Percentiles rank a stretch among this genome's conserved stretches.
Conservation (phyloP, 2,797 vertebrate genomes). For the Enteromius viviparus region DNA sequence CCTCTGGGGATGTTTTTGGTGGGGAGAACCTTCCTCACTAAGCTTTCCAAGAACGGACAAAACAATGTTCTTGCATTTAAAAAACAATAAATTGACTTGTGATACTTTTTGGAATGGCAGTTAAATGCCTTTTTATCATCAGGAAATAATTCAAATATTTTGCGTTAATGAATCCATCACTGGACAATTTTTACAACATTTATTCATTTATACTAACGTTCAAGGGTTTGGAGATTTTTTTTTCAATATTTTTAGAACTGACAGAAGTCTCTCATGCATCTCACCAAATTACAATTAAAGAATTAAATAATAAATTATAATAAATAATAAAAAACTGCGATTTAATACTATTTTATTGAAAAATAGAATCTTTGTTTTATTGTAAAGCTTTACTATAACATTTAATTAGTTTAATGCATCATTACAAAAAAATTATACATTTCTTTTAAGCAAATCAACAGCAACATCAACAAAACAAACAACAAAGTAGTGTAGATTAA, state of each 20-base stretch:
- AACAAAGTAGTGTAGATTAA: not conserved
- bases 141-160: not conserved
- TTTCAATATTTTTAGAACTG: not conserved
- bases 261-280: not conserved
- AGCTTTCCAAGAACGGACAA: too few relatives aligned
- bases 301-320: too few relatives aligned
- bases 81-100: not conserved
- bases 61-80: not conserved
- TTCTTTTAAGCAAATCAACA: not conserved
- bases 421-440: not conserved
- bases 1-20: not conserved
- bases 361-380: not conserved
- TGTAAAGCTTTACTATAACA: conserved; percentile 1
- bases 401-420: not conserved
- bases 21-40: not conserved
- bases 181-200: too few relatives aligned
- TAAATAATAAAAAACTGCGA: not conserved
- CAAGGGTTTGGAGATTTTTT: not conserved
- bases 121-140: not conserved
- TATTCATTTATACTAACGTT: not conserved
- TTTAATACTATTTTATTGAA: not conserved
- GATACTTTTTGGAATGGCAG: not conserved
- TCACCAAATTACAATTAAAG: not conserved
- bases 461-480: not conserved
- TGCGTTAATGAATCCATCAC: not conserved